Evolutionary conservation across 2,797 vertebrate genomes (phyloP).

Genomic region (Alosa sapidissima): DNA sequence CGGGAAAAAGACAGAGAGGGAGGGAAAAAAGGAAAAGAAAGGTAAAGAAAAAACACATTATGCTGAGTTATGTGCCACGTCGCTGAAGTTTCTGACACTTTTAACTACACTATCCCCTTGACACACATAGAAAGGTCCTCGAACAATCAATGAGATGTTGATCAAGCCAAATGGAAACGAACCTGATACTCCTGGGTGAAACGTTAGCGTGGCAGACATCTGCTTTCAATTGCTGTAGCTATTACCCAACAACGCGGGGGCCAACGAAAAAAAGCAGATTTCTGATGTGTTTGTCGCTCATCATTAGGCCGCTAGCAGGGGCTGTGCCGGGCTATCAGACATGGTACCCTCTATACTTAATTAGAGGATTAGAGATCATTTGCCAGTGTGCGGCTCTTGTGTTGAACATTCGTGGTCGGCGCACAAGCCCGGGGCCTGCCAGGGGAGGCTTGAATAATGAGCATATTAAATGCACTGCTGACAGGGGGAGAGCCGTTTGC

Average conservation of each 20-base stretch:
- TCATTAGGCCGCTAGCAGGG: constrained; percentile 41
- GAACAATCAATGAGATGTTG: constrained; percentile 40
- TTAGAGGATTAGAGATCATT: constrained; percentile 64
- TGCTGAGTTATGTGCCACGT: constrained; percentile 11
- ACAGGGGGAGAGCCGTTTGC: constrained; percentile 63
- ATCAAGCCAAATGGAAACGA: constrained; percentile 43
- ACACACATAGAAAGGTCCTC: constrained; percentile 22
- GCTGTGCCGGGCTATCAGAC: constrained; percentile 48
- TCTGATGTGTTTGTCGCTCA: constrained; percentile 43
- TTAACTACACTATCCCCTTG: constrained; percentile 16
- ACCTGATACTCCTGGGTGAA: constrained; percentile 39
- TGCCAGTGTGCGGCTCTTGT: constrained; percentile 49
- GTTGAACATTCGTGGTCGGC: constrained; percentile 51
- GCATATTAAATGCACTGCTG: constrained; percentile 67
- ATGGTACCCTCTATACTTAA: constrained; percentile 61
- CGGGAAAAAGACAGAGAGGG: neutral
- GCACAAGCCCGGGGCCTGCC: constrained; percentile 57
- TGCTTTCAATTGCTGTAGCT: constrained; percentile 43
- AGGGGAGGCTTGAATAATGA: constrained; percentile 68
- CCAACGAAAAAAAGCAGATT: constrained; percentile 44
- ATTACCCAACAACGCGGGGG: constrained; percentile 41
- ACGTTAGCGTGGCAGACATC: constrained; percentile 46
- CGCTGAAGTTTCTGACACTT: constrained; percentile 26
- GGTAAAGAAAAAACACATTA: constrained; percentile 25
- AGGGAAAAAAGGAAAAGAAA: neutral